phyloP scores from a whole-genome alignment of 2,113 vertebrate species.

The Lampris incognitus region DNA sequence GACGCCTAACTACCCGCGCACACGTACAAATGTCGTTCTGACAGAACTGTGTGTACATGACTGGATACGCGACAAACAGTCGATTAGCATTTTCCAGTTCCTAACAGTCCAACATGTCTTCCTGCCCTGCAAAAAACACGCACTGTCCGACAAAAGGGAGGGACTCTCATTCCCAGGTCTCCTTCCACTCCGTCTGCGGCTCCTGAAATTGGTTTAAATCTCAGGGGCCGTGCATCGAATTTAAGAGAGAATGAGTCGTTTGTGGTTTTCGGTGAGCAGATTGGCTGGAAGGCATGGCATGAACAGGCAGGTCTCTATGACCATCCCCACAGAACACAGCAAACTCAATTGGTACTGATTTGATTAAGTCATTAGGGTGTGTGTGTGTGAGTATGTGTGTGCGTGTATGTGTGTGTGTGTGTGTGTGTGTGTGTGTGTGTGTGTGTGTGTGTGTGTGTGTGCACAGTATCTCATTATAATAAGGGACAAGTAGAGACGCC shows the following conservation, averaged over 20 bases:
- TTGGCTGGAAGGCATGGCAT: constrained; percentile 41
- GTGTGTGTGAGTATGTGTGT: constrained; percentile 22
- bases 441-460: constrained; percentile 6
- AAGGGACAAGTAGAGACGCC: constrained; percentile 22
- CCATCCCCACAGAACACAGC: constrained; percentile 54
- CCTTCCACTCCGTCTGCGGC: constrained; percentile 12
- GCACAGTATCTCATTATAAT: constrained; percentile 14
- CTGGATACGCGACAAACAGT: neutral
- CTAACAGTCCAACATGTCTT: neutral
- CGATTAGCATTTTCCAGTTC: neutral
- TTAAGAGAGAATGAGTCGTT: constrained; percentile 73
- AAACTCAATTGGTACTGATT: constrained; percentile 78
- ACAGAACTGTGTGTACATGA: neutral
- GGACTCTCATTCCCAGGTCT: constrained; percentile 19
- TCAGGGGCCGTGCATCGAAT: constrained; percentile 78
- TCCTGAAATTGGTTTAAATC: constrained; percentile 73
- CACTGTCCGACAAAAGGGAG: constrained; percentile 14
- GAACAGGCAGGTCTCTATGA: constrained; percentile 73
- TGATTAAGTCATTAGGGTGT: constrained; percentile 65
- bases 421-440: neutral
- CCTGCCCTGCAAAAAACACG: constrained; percentile 14
- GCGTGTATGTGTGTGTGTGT: constrained; percentile 22
- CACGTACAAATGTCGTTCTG: neutral
- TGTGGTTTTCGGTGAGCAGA: constrained; percentile 66
- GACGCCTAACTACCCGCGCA: neutral